Evolutionary conservation across 2,797 vertebrate species (phyloP).

Genomic region (Taeniopygia guttata): DNA sequence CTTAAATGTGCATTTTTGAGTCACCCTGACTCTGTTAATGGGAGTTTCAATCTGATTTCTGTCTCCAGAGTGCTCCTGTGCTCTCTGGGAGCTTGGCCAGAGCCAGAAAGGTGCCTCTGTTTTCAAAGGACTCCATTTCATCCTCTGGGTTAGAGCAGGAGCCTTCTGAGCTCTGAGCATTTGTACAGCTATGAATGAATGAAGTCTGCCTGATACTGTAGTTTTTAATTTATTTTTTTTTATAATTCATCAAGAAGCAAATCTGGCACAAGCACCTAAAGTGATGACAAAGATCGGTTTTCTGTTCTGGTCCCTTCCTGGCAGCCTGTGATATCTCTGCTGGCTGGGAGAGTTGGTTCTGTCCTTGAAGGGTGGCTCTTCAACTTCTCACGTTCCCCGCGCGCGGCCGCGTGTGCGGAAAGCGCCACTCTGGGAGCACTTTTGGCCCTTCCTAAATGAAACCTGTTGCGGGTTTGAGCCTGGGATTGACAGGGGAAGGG

Average conservation of each 20-base stretch:
- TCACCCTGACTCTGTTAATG: neutral
- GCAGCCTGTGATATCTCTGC: neutral
- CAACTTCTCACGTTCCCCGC: neutral
- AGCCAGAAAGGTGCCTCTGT: neutral
- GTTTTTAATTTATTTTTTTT: neutral
- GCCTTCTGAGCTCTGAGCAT: neutral
- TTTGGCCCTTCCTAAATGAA: neutral
- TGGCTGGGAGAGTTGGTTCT: neutral
- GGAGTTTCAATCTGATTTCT: neutral
- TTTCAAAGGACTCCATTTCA: neutral
- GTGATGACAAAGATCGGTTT: neutral
- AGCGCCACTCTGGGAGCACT: neutral
- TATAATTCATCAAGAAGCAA: neutral
- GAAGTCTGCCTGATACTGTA: neutral
- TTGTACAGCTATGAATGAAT: neutral
- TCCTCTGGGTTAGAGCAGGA: neutral
- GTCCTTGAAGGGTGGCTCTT: neutral
- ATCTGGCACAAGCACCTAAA: neutral
- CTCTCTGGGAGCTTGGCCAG: neutral
- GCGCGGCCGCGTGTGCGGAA: rapidly evolving
- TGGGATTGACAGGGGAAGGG: neutral
- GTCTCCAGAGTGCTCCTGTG: neutral
- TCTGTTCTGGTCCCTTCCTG: neutral
- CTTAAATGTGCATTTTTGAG: neutral
- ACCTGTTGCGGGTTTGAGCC: conserved; percentile 27